phyloP scores from a whole-genome alignment of 2,797 vertebrate genomes.

The Sebastes steindachneri region DNA sequence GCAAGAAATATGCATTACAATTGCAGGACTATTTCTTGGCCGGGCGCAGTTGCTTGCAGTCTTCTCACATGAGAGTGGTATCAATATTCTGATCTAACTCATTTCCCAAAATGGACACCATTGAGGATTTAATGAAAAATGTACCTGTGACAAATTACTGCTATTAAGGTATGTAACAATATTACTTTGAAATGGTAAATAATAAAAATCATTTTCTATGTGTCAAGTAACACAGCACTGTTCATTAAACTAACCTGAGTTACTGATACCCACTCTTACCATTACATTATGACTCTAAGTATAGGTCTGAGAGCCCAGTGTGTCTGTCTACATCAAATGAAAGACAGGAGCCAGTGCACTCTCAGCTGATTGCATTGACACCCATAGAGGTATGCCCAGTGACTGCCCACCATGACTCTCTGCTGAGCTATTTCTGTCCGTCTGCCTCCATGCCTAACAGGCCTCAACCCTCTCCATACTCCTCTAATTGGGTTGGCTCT shows the following conservation, averaged over 20 bases:
- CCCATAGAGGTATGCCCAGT: constrained; percentile 56
- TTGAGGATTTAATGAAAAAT: neutral
- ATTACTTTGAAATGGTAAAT: neutral
- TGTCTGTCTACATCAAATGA: constrained; percentile 43
- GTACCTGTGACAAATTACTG: too few species aligned
- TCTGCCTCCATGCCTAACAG: constrained; percentile 48
- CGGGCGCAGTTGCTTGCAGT: too few species aligned
- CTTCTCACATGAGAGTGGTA: neutral
- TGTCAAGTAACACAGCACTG: neutral
- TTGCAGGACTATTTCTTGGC: neutral
- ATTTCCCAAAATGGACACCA: neutral
- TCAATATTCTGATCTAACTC: neutral
- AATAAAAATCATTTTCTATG: neutral
- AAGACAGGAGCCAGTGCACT: constrained; percentile 27
- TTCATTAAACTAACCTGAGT: neutral
- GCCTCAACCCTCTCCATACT: constrained; percentile 63
- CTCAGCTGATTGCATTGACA: constrained; percentile 56
- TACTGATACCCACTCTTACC: constrained; percentile 16
- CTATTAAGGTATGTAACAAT: neutral
- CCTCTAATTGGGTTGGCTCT: constrained; percentile 77
- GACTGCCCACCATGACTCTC: constrained; percentile 42
- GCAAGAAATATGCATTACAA: neutral
- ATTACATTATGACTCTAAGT: constrained; percentile 35
- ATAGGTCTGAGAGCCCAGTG: constrained; percentile 7
- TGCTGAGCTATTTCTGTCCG: constrained; percentile 78